These are phyloP conservation scores for Hypsibius dujardini DNA, from an alignment of 1,140 invertebrate genomes.

Conservation along the genomic window DNA sequence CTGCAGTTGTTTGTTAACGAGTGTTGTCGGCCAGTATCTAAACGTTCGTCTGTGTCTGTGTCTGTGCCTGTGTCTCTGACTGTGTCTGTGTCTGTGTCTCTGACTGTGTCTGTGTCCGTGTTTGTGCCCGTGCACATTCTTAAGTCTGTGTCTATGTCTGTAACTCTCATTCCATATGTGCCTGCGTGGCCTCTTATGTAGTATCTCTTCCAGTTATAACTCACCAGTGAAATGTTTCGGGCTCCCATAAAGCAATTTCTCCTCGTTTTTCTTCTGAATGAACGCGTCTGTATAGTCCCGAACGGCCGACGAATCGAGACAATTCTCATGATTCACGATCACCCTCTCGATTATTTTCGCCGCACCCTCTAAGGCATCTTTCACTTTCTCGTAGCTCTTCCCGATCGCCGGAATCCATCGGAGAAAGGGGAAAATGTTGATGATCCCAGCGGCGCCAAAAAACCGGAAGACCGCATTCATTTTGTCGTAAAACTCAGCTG, in stretches of 20 bases:
- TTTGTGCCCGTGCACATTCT: too few species aligned
- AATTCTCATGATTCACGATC: not conserved
- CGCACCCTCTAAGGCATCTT: not conserved
- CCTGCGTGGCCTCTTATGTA: too few species aligned
- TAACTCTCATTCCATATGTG: too few species aligned
- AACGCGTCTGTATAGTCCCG: not conserved
- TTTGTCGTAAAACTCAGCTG: not conserved
- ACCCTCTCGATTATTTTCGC: not conserved
- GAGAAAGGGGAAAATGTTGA: not conserved
- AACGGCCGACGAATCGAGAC: not conserved
- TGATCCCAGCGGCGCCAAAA: not conserved
- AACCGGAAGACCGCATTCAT: not conserved
- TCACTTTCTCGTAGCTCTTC: not conserved
- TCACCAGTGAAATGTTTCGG: conserved; percentile 5
- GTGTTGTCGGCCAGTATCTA: too few species aligned
- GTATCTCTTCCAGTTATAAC: too few species aligned
- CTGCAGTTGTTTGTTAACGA: too few species aligned
- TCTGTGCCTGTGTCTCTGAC: too few species aligned
- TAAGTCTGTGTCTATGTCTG: too few species aligned
- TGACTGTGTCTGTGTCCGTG: too few species aligned
- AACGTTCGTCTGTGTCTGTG: too few species aligned
- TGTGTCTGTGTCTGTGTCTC: too few species aligned
- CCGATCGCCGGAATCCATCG: not conserved
- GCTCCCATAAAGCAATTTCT: not conserved
- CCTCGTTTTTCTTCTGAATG: not conserved